Evolutionary conservation across 1,140 invertebrate species (phyloP), one percentile per base, ranked within the genome.

Genomic region (Protaetia brevitarsis): DNA sequence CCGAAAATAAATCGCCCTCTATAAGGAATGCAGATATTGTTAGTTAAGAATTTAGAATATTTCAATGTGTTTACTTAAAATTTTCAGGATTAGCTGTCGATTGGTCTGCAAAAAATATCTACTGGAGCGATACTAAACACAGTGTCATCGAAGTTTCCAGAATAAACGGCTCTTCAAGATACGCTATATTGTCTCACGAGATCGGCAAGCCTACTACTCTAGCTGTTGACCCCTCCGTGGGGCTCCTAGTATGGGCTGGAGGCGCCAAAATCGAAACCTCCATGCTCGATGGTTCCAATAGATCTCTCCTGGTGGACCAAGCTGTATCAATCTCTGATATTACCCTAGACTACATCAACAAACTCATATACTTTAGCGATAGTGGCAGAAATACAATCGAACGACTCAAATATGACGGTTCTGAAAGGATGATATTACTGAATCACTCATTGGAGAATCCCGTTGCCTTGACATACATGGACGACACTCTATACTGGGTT

Each of bases 61-160:
- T n/a, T n/a, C n/a, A n/a, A n/a, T n/a, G n/a, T n/a, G n/a, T n/a
- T n/a, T n/a, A n/a, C n/a, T n/a, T n/a, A n/a, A n/a, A n/a, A n/a
- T n/a, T n/a, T n/a, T n/a, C n/a, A 64, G 65, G 91, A 4, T 81
- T 96, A 23, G 92, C 93, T 0, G 84, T 95, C 21, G 94, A 96
- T 79, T 95, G 92, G 91, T 83, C 92, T 19, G 89, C 90, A 8
- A 84, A 88, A 26, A 96, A 96, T 78, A 82, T 97, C 29, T 97
- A 95, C 77, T 96, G 94, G 94, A 89, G 91, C 56, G 94, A 96
- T 76, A 90, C 91, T 1, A 89, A 90, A 19, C 87, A 93, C 3
- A 90, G 91, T 76, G 84, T 93, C 6, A 92, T 98, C 51, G 91
- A 94, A 80, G 94, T 96, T 2, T 83, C 90, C 0, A 82, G 89